A percentile compares a stretch with the other conserved stretches of the same genome.
Evolutionary conservation across 53 echinoderm and acorn worm species (phyloP).

Genomic region (Holothuria scabra): DNA sequence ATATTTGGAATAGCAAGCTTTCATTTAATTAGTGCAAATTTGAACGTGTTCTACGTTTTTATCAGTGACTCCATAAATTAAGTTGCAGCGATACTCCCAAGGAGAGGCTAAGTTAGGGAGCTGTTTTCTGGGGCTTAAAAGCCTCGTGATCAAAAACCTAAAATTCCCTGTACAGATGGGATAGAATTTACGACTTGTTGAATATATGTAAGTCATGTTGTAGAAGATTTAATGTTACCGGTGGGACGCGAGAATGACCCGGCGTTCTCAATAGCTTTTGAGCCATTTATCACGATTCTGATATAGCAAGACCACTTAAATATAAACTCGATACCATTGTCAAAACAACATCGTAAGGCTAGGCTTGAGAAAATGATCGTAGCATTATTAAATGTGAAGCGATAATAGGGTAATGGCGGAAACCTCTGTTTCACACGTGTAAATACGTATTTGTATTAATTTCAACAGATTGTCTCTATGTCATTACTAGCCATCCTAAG

Average conservation of each 20-base stretch:
- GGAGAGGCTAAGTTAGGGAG: constrained; percentile 37
- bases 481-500: too few relatives aligned
- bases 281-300: constrained; percentile 22
- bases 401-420: constrained; percentile 23
- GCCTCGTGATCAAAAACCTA: constrained; percentile 26
- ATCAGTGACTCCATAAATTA: constrained; percentile 43
- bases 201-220: constrained; percentile 48
- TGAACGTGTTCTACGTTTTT: constrained; percentile 42
- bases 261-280: constrained; percentile 9
- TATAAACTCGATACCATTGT: constrained; percentile 17
- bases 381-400: constrained; percentile 10
- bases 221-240: constrained; percentile 38
- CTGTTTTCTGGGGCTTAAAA: constrained; percentile 42
- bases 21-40: constrained; percentile 54
- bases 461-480: too few relatives aligned
- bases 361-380: constrained; percentile 12
- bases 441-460: too few relatives aligned
- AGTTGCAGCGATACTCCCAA: constrained; percentile 32
- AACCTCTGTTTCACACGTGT: too few relatives aligned
- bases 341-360: constrained; percentile 6
- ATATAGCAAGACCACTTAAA: constrained; percentile 43
- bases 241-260: constrained; percentile 30
- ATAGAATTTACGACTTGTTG: constrained; percentile 49
- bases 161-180: constrained; percentile 24
- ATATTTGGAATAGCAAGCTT: constrained; percentile 53